Evolutionary conservation across 1,140 invertebrate genomes (phyloP).

Genomic region (Drosophila dunni): DNA sequence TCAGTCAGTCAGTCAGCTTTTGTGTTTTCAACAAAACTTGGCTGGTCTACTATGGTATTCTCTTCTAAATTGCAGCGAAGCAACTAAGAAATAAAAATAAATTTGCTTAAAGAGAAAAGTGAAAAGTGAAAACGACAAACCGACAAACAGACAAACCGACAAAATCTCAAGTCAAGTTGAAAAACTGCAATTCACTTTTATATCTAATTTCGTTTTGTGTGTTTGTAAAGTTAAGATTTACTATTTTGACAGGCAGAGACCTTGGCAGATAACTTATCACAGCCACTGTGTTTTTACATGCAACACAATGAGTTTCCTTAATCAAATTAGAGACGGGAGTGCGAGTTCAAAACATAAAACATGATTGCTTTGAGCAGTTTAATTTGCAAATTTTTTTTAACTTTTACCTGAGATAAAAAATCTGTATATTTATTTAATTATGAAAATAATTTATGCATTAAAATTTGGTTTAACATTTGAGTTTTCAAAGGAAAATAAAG

Average conservation of each 20-base stretch:
- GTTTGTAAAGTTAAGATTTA: background rate
- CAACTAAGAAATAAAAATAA: slow-evolving; percentile 17
- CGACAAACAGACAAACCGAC: slow-evolving; percentile 6
- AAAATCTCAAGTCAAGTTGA: slow-evolving; percentile 20
- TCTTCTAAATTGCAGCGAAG: slow-evolving; percentile 1
- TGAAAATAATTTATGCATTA: too few relatives aligned
- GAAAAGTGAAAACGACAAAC: background rate
- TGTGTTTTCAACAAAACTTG: background rate
- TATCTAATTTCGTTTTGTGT: background rate
- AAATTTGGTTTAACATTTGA: too few relatives aligned
- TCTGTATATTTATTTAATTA: too few relatives aligned
- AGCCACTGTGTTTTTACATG: background rate
- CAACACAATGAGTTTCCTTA: background rate
- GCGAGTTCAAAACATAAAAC: too few relatives aligned
- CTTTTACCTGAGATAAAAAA: too few relatives aligned
- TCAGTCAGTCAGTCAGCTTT: slow-evolving; percentile 16
- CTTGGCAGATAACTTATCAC: background rate
- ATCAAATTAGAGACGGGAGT: too few relatives aligned
- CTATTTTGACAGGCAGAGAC: background rate
- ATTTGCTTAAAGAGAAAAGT: slow-evolving; percentile 3
- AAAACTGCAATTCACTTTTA: slow-evolving; percentile 2
- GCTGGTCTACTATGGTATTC: slow-evolving; percentile 10
- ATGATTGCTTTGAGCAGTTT: too few relatives aligned
- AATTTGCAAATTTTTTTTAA: too few relatives aligned
- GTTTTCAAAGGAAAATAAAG: too few relatives aligned